Base-by-base conservation (phyloP, 2,797 vertebrate genomes). In the Taenioides sp. region DNA sequence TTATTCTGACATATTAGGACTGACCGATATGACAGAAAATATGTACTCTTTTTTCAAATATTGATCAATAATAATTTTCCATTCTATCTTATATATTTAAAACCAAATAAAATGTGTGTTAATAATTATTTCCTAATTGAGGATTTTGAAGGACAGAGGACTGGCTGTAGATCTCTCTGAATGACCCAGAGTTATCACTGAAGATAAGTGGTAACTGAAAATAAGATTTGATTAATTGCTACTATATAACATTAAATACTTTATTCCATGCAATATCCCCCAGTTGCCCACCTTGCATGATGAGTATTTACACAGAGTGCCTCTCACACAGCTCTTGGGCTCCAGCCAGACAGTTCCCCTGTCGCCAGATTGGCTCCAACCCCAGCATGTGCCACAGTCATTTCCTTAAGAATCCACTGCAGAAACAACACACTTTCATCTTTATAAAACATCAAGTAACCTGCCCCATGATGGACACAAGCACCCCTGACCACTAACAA, bases 331-430 rank as follows among this genome's bases (percentile, higher is more conserved):
- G 81, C 73, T 80, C 78, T 9, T 0, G 28, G 91, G 89, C 92
- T 94, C 90, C 95, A 94, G 92, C 87, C 91, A 93, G 92, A 92
- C 89, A 89, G 83, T 64, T 87, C 93, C 93, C 95, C 76, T 62
- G 91, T 92, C 91, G 90, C 91, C 91, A 62, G 81, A 89, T 87
- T 88, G 75, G 82, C 84, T 85, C 84, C 83, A 78, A 89, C 89
- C 89, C 82, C 88, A 77, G 91, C 89, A 90, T 95, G 93, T 93
- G 94, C 88, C 90, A 95, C 90, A 91, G 90, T 86, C 91, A 95
- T 96, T 97, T 97, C 93, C 94, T 95, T 86, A 95, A 95, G 94
- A 96, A 95, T 95, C 92, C 85, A 76, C 86, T 90, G 89, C 90
- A 87, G 95, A 92, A 73, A 86, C 85, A 86, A 92, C 93, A 91